These are phyloP conservation scores for Emys orbicularis DNA, from an alignment of 2,797 vertebrate species.

Conservation along the genomic window DNA sequence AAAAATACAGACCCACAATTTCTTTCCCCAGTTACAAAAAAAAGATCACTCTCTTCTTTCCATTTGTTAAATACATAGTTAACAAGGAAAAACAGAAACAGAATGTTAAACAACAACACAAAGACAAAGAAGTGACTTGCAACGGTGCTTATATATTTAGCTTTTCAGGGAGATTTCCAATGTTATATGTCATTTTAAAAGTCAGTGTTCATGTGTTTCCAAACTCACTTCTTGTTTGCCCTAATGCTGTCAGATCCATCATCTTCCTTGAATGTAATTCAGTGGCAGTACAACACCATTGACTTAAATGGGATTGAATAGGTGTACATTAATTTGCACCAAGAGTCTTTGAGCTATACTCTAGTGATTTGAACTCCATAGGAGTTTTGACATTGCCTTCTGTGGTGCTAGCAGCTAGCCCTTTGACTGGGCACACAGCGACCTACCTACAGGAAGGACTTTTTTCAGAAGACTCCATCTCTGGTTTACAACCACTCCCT, in stretches of 20 bases:
- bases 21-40: not conserved
- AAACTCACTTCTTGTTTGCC: not conserved
- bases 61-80: constrained; percentile 63
- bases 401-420: not conserved
- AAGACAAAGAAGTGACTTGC: constrained; percentile 61
- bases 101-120: constrained; percentile 74
- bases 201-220: not conserved
- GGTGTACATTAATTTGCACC: not conserved
- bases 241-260: not conserved
- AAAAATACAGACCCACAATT: not conserved
- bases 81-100: constrained; percentile 71
- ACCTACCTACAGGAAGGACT: not conserved
- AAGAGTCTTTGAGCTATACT: not conserved
- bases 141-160: constrained; percentile 65
- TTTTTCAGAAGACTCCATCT: not conserved
- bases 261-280: not conserved
- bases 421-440: not conserved
- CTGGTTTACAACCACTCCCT: not conserved
- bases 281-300: not conserved
- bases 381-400: not conserved
- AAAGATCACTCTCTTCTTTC: constrained; percentile 9
- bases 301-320: not conserved
- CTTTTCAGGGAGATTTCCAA: constrained; percentile 66
- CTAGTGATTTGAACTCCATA: not conserved
- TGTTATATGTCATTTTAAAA: constrained; percentile 69